phyloP scores from a whole-genome alignment of 2,797 vertebrate genomes.

The Spea hammondii region DNA sequence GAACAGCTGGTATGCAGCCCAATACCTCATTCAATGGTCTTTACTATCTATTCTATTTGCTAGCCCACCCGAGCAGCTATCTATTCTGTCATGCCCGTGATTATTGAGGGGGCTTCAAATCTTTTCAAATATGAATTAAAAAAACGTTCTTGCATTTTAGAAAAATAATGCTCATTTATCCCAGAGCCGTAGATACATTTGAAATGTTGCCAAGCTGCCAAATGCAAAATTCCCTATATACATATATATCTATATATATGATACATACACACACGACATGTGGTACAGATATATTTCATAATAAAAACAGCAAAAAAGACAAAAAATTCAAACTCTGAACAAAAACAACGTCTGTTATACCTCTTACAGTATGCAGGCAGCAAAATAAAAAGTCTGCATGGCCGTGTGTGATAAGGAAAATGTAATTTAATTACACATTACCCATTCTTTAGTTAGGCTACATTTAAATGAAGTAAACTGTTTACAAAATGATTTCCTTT shows the following conservation, averaged over 20 bases:
- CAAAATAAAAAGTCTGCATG: conserved; percentile 65
- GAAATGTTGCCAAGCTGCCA: conserved; percentile 57
- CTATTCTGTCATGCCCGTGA: conserved; percentile 14
- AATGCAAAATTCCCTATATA: conserved; percentile 37
- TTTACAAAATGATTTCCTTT: conserved; percentile 38
- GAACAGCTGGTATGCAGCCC: conserved; percentile 39
- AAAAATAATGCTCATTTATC: conserved; percentile 52
- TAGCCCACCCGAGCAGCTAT: conserved; percentile 42
- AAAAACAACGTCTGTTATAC: conserved; percentile 61
- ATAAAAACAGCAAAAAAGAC: conserved; percentile 54
- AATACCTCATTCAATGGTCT: conserved; percentile 15
- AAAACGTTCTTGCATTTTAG: conserved; percentile 27
- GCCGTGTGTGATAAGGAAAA: conserved; percentile 75
- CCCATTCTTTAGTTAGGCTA: conserved; percentile 70
- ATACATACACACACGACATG: conserved; percentile 24
- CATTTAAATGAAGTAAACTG: conserved; percentile 63
- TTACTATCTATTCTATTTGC: conserved; percentile 56
- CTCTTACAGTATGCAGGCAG: conserved; percentile 60
- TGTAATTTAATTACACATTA: conserved; percentile 81
- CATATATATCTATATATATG: conserved; percentile 54
- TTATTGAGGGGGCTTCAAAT: conserved; percentile 25
- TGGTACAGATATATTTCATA: conserved; percentile 58
- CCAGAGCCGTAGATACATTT: conserved; percentile 54
- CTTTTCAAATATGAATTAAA: conserved; percentile 4
- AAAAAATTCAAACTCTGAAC: conserved; percentile 62